phyloP scores from a whole-genome alignment of 1,140 invertebrate species.

The Dufourea novaeangliae region DNA sequence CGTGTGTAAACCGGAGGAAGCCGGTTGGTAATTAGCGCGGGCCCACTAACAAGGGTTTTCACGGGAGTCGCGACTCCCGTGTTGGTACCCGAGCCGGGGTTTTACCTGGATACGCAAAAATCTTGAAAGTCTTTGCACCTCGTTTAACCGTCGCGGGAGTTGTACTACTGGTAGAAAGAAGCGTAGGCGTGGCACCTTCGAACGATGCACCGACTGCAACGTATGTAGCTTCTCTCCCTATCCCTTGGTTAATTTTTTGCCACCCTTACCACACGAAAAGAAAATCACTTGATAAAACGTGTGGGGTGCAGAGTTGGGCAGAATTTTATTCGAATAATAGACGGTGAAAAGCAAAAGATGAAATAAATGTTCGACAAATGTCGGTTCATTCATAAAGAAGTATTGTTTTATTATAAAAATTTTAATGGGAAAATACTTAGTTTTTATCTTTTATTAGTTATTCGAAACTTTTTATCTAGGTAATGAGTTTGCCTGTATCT shows the following conservation, averaged over 20 bases:
- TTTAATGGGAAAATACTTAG: no score
- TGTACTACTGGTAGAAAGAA: neutral
- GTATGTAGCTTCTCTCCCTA: neutral
- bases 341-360: no score
- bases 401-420: no score
- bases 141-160: slow-evolving; percentile 42
- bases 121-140: slow-evolving; percentile 47
- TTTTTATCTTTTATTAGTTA: no score
- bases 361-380: no score
- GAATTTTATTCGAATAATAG: no score
- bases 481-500: no score
- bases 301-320: no score
- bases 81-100: slow-evolving; percentile 30
- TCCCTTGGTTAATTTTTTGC: neutral
- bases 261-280: neutral
- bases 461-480: no score
- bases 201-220: slow-evolving; percentile 8
- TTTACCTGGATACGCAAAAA: slow-evolving; percentile 65
- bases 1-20: slow-evolving; percentile 72
- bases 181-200: slow-evolving; percentile 52
- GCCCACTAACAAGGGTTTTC: slow-evolving; percentile 74
- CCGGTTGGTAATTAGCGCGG: slow-evolving; percentile 74
- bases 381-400: no score
- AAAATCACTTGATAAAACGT: neutral
- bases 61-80: slow-evolving; percentile 47